These are phyloP conservation scores for Diadema setosum DNA, from an alignment of 35 echinoderm and acorn worm genomes.

Conservation along the genomic window DNA sequence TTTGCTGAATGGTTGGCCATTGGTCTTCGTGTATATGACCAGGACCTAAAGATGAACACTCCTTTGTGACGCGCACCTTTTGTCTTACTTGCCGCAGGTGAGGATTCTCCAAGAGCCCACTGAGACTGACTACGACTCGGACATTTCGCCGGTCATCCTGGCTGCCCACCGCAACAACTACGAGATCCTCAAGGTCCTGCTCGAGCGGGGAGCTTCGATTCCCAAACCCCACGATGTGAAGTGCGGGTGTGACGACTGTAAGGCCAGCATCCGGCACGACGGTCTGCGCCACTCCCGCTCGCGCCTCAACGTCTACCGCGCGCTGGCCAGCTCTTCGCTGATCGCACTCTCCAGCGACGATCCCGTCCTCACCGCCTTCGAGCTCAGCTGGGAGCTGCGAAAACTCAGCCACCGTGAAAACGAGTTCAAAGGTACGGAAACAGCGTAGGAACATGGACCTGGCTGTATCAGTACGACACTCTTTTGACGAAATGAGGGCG, in stretches of 20 bases:
- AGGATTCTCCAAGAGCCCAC: constrained; percentile 74
- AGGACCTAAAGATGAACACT: no score
- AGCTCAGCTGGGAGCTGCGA: constrained; percentile 93
- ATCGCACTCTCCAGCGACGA: constrained; percentile 96
- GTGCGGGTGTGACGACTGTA: constrained; percentile 95
- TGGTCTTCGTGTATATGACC: no score
- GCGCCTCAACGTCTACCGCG: constrained; percentile 88
- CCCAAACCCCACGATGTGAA: constrained; percentile 97
- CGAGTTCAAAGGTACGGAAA: constrained; percentile 69
- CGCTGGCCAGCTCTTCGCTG: constrained; percentile 85
- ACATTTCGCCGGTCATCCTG: constrained; percentile 85
- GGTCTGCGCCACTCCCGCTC: constrained; percentile 87
- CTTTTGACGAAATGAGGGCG: no score
- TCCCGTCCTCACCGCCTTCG: constrained; percentile 92
- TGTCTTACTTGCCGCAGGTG: constrained; percentile 30
- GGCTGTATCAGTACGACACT: no score
- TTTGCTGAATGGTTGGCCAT: no score
- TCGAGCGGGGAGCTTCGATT: constrained; percentile 90
- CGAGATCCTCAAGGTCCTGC: constrained; percentile 91
- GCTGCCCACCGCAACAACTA: constrained; percentile 99
- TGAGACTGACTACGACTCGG: constrained; percentile 85
- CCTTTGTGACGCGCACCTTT: not conserved
- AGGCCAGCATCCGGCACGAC: constrained; percentile 88
- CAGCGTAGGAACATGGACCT: no score
- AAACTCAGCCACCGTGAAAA: constrained; percentile 89